Evolutionary conservation across 2,888 invertebrate species (phyloP).

Genomic region (Anarsia innoxiella): DNA sequence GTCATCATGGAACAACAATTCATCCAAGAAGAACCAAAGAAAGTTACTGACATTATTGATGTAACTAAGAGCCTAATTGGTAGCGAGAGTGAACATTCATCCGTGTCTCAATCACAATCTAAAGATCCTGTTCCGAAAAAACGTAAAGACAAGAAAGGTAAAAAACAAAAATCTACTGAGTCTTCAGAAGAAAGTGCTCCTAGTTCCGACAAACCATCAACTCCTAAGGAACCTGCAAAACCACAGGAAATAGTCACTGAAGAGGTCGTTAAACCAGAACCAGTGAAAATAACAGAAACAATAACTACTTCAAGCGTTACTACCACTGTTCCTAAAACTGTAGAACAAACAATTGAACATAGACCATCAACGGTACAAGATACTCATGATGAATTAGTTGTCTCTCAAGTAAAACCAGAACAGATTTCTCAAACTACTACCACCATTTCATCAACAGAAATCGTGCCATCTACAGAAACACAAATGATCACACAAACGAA

Average conservation of each 20-base stretch:
- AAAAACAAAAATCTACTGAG: slow-evolving; percentile 4
- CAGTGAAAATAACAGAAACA: neutral
- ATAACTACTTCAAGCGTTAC: neutral
- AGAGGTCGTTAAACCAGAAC: neutral
- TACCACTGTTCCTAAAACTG: neutral
- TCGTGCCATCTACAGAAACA: slow-evolving; percentile 17
- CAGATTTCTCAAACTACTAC: neutral
- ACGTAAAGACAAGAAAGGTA: slow-evolving; percentile 13
- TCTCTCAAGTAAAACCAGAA: neutral
- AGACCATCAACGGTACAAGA: neutral
- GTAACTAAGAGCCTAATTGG: slow-evolving; percentile 13
- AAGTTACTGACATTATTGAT: slow-evolving; percentile 10
- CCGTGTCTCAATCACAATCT: slow-evolving; percentile 3
- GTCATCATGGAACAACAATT: neutral
- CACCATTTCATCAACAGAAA: neutral
- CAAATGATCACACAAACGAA: slow-evolving; percentile 6
- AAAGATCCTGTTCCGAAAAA: slow-evolving; percentile 21
- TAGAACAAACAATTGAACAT: neutral
- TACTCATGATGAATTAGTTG: too few species aligned
- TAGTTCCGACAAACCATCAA: too few species aligned
- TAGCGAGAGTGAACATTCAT: slow-evolving; percentile 16
- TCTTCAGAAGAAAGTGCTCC: slow-evolving; percentile 1
- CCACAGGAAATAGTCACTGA: neutral
- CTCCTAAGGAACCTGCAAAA: slow-evolving; percentile 2
- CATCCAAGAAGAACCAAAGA: neutral